Conservation (phyloP, 2,113 vertebrate species). For the Dunckerocampus dactyliophorus region DNA sequence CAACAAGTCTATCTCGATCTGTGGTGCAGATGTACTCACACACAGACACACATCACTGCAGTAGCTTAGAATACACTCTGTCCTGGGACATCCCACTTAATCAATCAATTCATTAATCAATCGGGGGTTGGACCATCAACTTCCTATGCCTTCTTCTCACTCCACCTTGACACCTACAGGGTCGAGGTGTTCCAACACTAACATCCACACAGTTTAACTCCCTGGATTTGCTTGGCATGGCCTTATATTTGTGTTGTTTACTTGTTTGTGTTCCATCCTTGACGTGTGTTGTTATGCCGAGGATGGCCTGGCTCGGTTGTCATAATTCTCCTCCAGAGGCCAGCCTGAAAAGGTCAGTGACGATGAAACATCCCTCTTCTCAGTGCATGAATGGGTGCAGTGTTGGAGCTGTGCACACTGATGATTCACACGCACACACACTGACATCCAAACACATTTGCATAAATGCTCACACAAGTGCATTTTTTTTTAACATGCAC, state of each 20-base stretch:
- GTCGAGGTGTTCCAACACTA: neutral
- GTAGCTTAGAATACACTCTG: neutral
- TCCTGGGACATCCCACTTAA: neutral
- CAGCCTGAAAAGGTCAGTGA: constrained; percentile 66
- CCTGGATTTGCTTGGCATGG: constrained; percentile 21
- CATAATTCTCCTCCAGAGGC: constrained; percentile 57
- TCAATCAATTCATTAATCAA: constrained; percentile 1
- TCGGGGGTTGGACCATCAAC: neutral
- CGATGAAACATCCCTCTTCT: constrained; percentile 51
- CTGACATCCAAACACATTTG: constrained; percentile 15
- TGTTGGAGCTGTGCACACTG: constrained; percentile 18
- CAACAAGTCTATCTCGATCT: neutral
- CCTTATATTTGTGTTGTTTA: constrained; percentile 40
- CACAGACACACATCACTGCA: neutral
- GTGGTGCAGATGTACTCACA: neutral
- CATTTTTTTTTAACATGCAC: constrained; percentile 26
- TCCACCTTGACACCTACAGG: too few relatives aligned
- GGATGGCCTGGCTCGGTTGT: constrained; percentile 46
- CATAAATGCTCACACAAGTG: constrained; percentile 21
- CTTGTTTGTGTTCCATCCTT: constrained; percentile 47
- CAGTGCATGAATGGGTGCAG: constrained; percentile 41
- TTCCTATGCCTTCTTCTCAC: too few relatives aligned
- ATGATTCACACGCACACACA: constrained; percentile 11
- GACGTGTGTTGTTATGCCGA: constrained; percentile 43
- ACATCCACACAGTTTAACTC: neutral